These are phyloP conservation scores for Petrocephalus schoutedeni DNA, from an alignment of 2,797 vertebrate genomes.

Conservation along the genomic window DNA sequence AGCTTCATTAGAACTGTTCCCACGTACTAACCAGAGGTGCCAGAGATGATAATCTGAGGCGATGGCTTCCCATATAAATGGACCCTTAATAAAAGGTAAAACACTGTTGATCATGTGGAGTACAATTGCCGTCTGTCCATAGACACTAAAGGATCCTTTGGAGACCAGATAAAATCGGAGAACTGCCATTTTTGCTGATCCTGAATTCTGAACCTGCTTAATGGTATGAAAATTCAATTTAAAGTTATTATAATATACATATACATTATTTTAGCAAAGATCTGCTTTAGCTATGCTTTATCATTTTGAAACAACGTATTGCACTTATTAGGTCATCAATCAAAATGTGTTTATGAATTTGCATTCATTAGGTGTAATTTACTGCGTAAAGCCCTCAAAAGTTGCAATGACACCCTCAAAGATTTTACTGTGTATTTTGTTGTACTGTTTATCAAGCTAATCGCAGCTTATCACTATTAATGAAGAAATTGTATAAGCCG, in stretches of 20 bases:
- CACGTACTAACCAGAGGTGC: not conserved
- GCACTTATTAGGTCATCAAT: not conserved
- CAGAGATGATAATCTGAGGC: not conserved
- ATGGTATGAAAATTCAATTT: not conserved
- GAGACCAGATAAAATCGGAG: not conserved
- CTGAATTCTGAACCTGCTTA: not conserved
- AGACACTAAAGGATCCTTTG: constrained; percentile 17
- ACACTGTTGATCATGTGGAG: constrained; percentile 15
- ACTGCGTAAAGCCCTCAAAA: not conserved
- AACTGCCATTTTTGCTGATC: not conserved
- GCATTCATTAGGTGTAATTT: not conserved
- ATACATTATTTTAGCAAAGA: not conserved
- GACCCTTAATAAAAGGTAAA: constrained; percentile 12
- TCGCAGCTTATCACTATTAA: not conserved
- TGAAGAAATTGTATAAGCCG: not conserved
- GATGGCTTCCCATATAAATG: not conserved
- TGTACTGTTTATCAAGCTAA: not conserved
- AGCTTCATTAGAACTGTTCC: not conserved
- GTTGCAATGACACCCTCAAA: not conserved
- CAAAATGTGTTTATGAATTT: not conserved
- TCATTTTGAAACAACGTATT: not conserved
- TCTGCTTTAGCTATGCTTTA: not conserved
- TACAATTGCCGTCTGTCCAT: not conserved
- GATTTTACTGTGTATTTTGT: constrained; percentile 1
- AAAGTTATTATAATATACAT: not conserved